phyloP scores from a whole-genome alignment of 2,113 vertebrate genomes.

The Mohoua ochrocephala region DNA sequence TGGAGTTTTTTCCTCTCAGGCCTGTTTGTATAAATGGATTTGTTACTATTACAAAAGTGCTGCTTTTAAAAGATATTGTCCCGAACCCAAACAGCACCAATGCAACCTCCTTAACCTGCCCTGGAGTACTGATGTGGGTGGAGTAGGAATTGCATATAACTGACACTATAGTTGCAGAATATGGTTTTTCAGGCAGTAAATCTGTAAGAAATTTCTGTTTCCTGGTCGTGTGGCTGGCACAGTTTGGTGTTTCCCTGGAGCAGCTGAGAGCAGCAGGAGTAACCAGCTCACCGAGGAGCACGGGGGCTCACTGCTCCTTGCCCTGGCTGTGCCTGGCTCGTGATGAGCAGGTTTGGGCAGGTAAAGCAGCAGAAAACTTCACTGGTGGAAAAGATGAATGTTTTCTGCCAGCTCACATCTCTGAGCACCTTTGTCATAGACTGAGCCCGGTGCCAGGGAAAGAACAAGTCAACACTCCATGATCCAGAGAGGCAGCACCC shows the following conservation, averaged over 20 bases:
- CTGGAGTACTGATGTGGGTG: background rate
- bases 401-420: background rate
- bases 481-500: background rate
- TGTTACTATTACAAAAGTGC: background rate
- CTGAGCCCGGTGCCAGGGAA: background rate
- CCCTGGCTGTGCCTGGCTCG: fast-evolving
- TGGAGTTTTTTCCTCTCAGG: background rate
- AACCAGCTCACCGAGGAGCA: background rate
- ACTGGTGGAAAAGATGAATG: background rate
- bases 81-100: background rate
- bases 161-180: background rate
- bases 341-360: background rate
- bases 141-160: background rate
- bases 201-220: background rate
- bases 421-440: fast-evolving
- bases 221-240: fast-evolving
- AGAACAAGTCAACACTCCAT: fast-evolving
- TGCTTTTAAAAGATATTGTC: background rate
- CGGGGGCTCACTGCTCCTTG: background rate
- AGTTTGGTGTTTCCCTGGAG: background rate
- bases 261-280: background rate
- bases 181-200: background rate
- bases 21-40: background rate
- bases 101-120: background rate
- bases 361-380: background rate